Evolutionary conservation across 2,797 vertebrate species (phyloP).

Genomic region (Ctenopoma multispine): DNA sequence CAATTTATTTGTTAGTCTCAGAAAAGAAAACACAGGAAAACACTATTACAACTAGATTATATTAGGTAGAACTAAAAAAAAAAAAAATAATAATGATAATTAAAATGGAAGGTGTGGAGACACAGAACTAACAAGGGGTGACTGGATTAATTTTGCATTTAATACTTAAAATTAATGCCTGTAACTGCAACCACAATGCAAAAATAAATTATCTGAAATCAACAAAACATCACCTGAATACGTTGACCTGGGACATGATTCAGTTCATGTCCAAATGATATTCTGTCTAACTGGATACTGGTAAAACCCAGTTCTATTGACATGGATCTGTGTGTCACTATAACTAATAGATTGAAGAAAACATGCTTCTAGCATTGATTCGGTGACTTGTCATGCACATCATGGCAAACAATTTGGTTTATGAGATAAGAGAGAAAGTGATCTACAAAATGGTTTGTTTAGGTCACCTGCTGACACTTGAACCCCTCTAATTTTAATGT

Average conservation of each 20-base stretch:
- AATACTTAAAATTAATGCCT: no score
- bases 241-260: neutral
- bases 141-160: no score
- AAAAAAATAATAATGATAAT: conserved; percentile 14
- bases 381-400: neutral
- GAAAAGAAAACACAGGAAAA: conserved; percentile 25
- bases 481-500: no score
- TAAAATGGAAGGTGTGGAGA: conserved; percentile 8
- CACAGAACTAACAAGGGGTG: neutral
- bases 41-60: conserved; percentile 23
- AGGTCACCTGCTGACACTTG: neutral
- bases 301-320: neutral
- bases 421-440: conserved; percentile 7
- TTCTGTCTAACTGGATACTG: neutral
- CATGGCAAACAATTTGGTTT: neutral
- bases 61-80: conserved; percentile 9
- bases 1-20: conserved; percentile 54
- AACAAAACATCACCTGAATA: no score
- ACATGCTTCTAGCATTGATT: neutral
- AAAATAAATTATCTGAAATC: no score
- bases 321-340: neutral
- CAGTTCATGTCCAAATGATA: neutral
- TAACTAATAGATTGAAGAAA: neutral
- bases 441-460: conserved; percentile 9
- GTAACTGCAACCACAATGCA: no score